These are phyloP conservation scores for Apotomis turbidana DNA, from an alignment of 2,888 invertebrate genomes.

Conservation along the genomic window DNA sequence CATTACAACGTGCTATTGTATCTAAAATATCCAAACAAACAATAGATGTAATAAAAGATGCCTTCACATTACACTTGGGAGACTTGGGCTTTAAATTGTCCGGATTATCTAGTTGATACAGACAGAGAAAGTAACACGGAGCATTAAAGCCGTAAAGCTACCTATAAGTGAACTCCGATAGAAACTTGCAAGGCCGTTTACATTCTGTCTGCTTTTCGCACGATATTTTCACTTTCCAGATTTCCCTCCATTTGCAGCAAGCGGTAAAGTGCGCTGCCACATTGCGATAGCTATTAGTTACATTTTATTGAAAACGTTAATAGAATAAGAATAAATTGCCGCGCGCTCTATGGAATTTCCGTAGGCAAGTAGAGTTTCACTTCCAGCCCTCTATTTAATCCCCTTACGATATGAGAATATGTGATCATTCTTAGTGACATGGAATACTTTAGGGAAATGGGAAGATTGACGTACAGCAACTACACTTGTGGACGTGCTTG, in stretches of 20 bases:
- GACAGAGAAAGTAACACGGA: conserved; percentile 50
- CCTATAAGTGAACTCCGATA: conserved; percentile 49
- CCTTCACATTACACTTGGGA: background rate
- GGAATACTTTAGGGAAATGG: too few species aligned
- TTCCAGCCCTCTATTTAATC: too few species aligned
- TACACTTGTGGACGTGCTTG: too few species aligned
- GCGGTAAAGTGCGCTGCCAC: conserved; percentile 19
- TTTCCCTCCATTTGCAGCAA: conserved; percentile 70
- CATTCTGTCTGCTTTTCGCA: conserved; percentile 70
- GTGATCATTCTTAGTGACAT: too few species aligned
- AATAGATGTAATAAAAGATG: background rate
- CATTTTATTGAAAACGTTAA: conserved; percentile 23
- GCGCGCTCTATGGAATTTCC: too few species aligned
- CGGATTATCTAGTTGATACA: conserved; percentile 21
- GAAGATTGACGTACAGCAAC: too few species aligned
- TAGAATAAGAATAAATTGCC: background rate
- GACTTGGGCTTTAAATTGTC: conserved; percentile 9
- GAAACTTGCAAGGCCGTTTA: conserved; percentile 70
- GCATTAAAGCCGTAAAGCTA: conserved; percentile 38
- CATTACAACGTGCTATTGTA: too few species aligned
- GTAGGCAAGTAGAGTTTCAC: too few species aligned
- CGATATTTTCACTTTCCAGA: conserved; percentile 71
- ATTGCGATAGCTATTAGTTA: conserved; percentile 5
- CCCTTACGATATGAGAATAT: too few species aligned
- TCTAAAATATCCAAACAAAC: background rate